Conservation (phyloP, 1,140 invertebrate genomes). For the Cotesia chilonis region DNA sequence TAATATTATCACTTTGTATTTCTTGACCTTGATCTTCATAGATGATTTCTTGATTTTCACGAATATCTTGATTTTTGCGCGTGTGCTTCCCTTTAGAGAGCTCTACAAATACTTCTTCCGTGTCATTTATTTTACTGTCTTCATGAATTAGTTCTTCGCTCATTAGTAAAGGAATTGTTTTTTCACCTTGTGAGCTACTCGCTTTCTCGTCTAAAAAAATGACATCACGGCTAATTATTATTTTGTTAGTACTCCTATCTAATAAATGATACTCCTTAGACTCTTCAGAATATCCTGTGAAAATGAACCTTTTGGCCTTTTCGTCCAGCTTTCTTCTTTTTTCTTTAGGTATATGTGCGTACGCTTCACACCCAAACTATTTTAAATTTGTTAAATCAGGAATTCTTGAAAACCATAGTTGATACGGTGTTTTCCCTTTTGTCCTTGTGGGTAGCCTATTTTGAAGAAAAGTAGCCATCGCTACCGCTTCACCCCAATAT, state of each 20-base stretch:
- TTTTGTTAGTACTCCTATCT: conserved; percentile 22
- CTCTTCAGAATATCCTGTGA: conserved; percentile 41
- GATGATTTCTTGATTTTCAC: background rate
- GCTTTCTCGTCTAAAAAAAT: conserved; percentile 42
- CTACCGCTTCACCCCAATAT: conserved; percentile 60
- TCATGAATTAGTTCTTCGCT: no score
- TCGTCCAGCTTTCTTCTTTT: conserved; percentile 41
- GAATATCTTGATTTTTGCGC: no score
- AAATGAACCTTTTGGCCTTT: conserved; percentile 36
- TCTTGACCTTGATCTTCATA: background rate
- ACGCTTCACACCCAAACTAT: conserved; percentile 50
- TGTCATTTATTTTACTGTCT: no score
- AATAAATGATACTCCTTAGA: conserved; percentile 45
- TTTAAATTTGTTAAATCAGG: conserved; percentile 45
- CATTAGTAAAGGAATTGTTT: background rate
- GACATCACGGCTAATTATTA: conserved; percentile 21
- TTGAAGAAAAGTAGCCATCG: conserved; percentile 53
- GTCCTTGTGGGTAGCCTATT: conserved; percentile 47
- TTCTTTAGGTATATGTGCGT: conserved; percentile 45
- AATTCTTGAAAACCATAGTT: conserved; percentile 44
- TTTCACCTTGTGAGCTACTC: conserved; percentile 6
- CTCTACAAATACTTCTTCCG: no score
- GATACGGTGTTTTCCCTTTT: conserved; percentile 39
- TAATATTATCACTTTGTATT: background rate
- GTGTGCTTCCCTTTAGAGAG: no score